These are phyloP conservation scores for Halichoeres trimaculatus DNA, from an alignment of 2,113 vertebrate species.

Conservation along the genomic window DNA sequence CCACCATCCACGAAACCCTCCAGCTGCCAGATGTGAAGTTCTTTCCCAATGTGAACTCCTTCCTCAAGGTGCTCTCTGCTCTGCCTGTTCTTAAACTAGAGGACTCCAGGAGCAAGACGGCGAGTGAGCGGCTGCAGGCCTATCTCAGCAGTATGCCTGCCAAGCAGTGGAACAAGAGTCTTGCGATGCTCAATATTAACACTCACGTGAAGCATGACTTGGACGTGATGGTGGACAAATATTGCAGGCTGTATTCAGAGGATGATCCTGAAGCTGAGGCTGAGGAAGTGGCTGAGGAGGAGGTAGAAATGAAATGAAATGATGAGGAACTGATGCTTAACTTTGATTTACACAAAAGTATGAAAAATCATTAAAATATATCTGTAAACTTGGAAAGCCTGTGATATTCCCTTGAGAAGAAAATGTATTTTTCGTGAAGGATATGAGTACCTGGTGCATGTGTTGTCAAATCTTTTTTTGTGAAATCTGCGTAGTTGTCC, in stretches of 20 bases:
- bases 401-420: too few species aligned
- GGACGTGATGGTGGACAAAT: constrained; percentile 95
- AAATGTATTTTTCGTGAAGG: too few species aligned
- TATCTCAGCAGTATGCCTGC: constrained; percentile 85
- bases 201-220: constrained; percentile 91
- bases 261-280: constrained; percentile 77
- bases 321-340: neutral
- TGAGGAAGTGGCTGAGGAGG: constrained; percentile 22
- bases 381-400: too few species aligned
- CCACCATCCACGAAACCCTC: constrained; percentile 91
- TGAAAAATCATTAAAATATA: too few species aligned
- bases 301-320: constrained; percentile 2
- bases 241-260: constrained; percentile 88
- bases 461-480: too few species aligned
- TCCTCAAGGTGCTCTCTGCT: constrained; percentile 90
- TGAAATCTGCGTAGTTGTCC: too few species aligned
- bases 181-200: constrained; percentile 90
- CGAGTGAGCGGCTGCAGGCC: constrained; percentile 84
- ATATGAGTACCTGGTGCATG: too few species aligned
- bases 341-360: too few species aligned
- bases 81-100: constrained; percentile 90
- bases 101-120: constrained; percentile 78
- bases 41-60: constrained; percentile 91
- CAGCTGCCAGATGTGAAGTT: constrained; percentile 92
- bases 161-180: constrained; percentile 86